Conservation (phyloP, 2,888 invertebrate genomes). For the Calameuta filiformis region DNA sequence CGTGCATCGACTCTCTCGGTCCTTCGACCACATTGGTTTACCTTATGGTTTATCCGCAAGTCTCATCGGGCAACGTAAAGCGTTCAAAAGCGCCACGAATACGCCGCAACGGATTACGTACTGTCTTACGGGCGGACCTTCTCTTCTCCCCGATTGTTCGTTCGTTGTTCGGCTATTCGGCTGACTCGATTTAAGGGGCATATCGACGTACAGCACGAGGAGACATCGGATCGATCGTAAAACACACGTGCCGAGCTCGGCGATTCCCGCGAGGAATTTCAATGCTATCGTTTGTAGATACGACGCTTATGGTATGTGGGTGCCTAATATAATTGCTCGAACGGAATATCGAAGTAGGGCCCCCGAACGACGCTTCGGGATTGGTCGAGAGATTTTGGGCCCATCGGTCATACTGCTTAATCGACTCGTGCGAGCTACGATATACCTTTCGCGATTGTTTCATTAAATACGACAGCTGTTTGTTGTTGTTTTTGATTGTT, state of each 20-base stretch:
- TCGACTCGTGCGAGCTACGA: neutral
- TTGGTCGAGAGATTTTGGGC: neutral
- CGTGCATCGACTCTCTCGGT: neutral
- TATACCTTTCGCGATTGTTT: neutral
- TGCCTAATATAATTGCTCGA: neutral
- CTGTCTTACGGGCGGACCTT: neutral
- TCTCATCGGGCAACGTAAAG: neutral
- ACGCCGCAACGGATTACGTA: neutral
- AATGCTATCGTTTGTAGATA: conserved; percentile 20
- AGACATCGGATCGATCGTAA: conserved; percentile 15
- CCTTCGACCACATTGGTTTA: neutral
- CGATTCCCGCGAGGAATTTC: conserved; percentile 40
- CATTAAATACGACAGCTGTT: no score
- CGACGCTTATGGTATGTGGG: conserved; percentile 4
- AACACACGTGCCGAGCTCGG: conserved; percentile 46
- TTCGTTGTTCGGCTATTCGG: neutral
- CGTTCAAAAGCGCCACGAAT: neutral
- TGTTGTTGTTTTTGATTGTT: no score
- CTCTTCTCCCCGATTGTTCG: neutral
- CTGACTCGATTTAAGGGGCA: neutral
- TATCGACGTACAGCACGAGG: neutral
- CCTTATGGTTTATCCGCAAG: neutral
- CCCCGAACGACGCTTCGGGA: neutral
- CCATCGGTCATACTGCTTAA: neutral
- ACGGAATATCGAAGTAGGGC: conserved; percentile 1